Evolutionary conservation across 2,888 invertebrate species (phyloP).

Genomic region (Phania funesta): DNA sequence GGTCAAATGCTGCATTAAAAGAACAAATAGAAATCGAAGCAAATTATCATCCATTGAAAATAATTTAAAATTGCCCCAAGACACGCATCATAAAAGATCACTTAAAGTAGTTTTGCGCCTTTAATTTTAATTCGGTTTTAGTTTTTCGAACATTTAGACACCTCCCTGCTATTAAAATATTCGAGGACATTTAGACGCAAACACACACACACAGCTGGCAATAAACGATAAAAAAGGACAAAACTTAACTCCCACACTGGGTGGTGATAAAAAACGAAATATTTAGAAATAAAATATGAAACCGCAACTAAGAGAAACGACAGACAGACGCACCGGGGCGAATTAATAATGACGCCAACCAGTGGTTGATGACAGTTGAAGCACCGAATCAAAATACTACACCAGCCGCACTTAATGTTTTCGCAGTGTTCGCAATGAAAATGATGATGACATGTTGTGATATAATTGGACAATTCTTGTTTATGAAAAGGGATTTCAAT

Average conservation of each 20-base stretch:
- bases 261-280: conserved; percentile 21
- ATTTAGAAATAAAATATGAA: conserved; percentile 39
- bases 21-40: background rate
- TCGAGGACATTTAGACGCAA: background rate
- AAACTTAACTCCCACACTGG: conserved; percentile 45
- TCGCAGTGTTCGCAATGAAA: conserved; percentile 26
- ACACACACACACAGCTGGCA: conserved; percentile 56
- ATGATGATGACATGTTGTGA: conserved; percentile 53
- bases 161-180: conserved; percentile 42
- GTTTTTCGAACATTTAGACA: conserved; percentile 40
- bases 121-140: conserved; percentile 32
- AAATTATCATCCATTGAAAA: conserved; percentile 21
- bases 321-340: conserved; percentile 51
- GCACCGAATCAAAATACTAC: background rate
- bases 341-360: conserved; percentile 61
- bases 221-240: conserved; percentile 43
- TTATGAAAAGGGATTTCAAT: conserved; percentile 39
- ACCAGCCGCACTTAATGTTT: background rate
- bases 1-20: conserved; percentile 32
- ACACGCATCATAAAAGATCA: conserved; percentile 64
- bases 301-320: conserved; percentile 48
- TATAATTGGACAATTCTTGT: conserved; percentile 55
- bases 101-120: conserved; percentile 34
- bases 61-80: conserved; percentile 54
- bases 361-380: conserved; percentile 44